A percentile compares a stretch with the other conserved stretches of the same genome.
Evolutionary conservation across 92 coral and sea anemone genomes (phyloP).

Genomic region (Virgularia gustaviana): DNA sequence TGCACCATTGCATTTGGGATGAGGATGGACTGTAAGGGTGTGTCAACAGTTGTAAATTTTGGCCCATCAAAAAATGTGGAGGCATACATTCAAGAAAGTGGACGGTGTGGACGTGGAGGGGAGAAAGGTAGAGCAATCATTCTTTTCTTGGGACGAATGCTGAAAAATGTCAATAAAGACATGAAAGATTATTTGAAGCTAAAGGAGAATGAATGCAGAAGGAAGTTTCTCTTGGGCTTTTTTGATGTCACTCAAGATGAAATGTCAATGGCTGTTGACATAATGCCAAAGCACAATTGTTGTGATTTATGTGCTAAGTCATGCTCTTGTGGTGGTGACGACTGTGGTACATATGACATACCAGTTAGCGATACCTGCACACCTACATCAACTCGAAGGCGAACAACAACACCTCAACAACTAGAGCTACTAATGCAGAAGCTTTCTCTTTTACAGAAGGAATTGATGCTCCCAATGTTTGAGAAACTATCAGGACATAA

Average conservation of each 20-base stretch:
- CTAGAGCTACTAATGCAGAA: conserved; percentile 6
- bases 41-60: conserved; percentile 35
- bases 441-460: background rate
- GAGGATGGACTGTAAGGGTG: conserved; percentile 52
- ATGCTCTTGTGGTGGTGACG: conserved; percentile 27
- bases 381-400: background rate
- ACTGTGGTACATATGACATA: conserved; percentile 7
- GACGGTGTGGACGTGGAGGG: conserved; percentile 49
- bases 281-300: conserved; percentile 31
- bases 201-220: background rate
- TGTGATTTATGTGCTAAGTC: conserved; percentile 32
- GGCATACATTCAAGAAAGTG: conserved; percentile 46
- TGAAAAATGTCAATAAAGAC: conserved; percentile 13
- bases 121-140: conserved; percentile 24
- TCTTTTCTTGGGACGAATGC: conserved; percentile 31
- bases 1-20: conserved; percentile 57
- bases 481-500: background rate
- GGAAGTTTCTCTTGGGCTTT: conserved; percentile 3
- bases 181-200: conserved; percentile 1
- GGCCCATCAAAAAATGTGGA: conserved; percentile 46
- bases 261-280: background rate
- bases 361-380: background rate
- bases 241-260: background rate
- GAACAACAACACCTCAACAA: conserved; percentile 8
- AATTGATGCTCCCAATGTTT: background rate